These are phyloP conservation scores for Caiman crocodilus DNA, from an alignment of 2,797 vertebrate species.

Conservation along the genomic window DNA sequence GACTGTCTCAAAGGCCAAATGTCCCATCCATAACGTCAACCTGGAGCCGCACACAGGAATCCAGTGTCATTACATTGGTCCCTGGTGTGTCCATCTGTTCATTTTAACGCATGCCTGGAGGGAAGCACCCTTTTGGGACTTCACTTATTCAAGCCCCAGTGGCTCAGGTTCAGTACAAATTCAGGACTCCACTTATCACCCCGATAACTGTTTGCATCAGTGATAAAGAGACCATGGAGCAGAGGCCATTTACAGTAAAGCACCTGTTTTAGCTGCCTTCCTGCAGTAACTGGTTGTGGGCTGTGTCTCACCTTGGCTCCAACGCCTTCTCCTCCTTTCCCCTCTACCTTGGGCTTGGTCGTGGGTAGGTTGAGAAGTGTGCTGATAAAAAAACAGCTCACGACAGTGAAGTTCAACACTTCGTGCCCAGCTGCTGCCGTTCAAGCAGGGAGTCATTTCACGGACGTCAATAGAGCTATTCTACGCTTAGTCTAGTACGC, in stretches of 20 bases:
- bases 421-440: too few relatives aligned
- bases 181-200: background rate
- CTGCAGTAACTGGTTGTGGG: background rate
- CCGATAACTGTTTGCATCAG: background rate
- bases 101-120: background rate
- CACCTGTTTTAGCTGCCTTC: background rate
- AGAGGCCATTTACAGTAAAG: background rate
- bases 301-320: too few relatives aligned
- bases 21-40: background rate
- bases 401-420: too few relatives aligned
- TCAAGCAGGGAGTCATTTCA: too few relatives aligned
- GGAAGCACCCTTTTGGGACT: background rate
- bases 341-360: too few relatives aligned
- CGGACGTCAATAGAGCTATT: too few relatives aligned
- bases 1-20: background rate
- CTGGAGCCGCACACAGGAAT: rapidly evolving
- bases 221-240: rapidly evolving
- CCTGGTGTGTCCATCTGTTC: background rate
- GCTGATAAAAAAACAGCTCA: too few relatives aligned
- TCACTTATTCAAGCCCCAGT: too few relatives aligned
- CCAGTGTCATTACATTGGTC: rapidly evolving
- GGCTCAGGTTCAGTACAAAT: background rate
- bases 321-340: background rate
- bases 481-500: too few relatives aligned
- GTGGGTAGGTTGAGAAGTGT: too few relatives aligned